Conservation (phyloP, 2,797 vertebrate species). For the Ara ararauna region DNA sequence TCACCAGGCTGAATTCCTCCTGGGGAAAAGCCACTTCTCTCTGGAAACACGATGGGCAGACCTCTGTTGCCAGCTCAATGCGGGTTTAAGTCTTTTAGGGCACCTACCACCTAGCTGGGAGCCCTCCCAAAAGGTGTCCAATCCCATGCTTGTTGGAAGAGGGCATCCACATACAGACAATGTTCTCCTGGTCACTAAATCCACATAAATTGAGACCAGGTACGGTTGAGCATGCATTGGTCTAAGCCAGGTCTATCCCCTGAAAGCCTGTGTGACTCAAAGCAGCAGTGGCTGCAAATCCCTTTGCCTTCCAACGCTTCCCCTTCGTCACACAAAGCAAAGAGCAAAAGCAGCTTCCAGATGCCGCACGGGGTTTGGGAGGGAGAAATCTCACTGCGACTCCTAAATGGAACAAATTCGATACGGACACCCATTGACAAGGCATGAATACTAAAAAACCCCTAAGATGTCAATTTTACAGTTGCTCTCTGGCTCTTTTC, state of each 20-base stretch:
- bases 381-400: neutral
- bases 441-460: neutral
- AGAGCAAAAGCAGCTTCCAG: neutral
- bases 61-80: neutral
- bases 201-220: accelerated
- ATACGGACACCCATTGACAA: neutral
- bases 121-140: neutral
- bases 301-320: neutral
- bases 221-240: accelerated
- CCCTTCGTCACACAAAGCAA: accelerated
- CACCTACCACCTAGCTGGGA: neutral
- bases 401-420: neutral
- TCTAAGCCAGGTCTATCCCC: neutral
- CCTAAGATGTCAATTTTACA: neutral
- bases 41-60: neutral
- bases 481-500: slow-evolving; percentile 1
- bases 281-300: accelerated
- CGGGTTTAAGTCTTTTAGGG: neutral
- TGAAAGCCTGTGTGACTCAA: neutral
- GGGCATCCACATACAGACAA: accelerated
- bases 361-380: neutral
- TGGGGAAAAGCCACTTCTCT: neutral
- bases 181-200: neutral
- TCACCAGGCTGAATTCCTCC: neutral
- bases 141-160: accelerated